Evolutionary conservation across 2,797 vertebrate genomes (phyloP), one percentile per base, ranked within the genome.

Genomic region (Siniperca obscura): DNA sequence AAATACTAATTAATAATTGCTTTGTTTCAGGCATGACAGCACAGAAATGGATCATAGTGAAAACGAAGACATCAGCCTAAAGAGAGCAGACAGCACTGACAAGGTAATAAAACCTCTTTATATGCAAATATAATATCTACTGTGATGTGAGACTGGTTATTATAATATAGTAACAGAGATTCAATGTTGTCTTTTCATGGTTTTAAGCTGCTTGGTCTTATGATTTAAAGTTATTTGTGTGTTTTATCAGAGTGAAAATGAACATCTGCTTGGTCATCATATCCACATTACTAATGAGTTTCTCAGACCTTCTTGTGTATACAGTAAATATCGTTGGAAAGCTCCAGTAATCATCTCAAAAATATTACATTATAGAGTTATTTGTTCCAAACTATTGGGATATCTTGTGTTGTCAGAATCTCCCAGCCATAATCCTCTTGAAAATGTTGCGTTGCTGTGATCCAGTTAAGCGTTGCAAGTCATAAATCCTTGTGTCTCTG

Each of bases 31-130:
- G 70, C 96, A 96, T 59, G 98, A 99, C 93, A 97, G 96, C 78
- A 94, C 95, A 87, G 98, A 99, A 91, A 94, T 98, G 95, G 98
- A 99, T 93, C 97, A 98, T 76, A 98, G 98, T 93, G 98, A 99
- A 94, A 99, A 99, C 79, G 98, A 99, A 92, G 98, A 99, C 90
- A 97, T 98, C 86, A 96, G 96, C 59, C 93, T 99, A 82, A 99
- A 99, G 87, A 97, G 97, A 92, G 94, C 94, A 78, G 97, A 98
- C 93, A 97, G 97, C 90, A 92, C 96, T 83, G 97, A 98, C 83
- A 94, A 95, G 94, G 93, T 95, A 90, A 7, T 2, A 5, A 46
- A 74, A 7, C 36, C 17, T 74, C 11, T 61, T n/a, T 19, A 22
- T 25, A 0, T 36, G 5, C 30, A 27, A 5, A 72, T 27, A 11